Evolutionary conservation across 2,888 invertebrate genomes (phyloP), one percentile per base, ranked within the genome.

Genomic region (Plagiodera versicolora): DNA sequence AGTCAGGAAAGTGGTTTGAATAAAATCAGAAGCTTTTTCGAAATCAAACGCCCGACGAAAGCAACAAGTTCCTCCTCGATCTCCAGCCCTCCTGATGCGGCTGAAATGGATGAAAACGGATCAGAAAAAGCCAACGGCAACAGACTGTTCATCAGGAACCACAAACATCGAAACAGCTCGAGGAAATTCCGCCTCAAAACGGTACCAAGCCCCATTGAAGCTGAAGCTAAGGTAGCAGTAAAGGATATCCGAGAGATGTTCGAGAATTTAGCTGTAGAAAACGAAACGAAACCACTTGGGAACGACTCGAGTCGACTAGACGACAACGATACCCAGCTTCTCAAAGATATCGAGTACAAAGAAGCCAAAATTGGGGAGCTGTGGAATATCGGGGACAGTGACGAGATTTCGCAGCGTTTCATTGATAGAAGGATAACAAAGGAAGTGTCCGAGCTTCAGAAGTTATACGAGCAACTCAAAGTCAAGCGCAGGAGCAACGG

Each of bases 31-130:
- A 57, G 39, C 16, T 20, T 66, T 2, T 64, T 66, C 30, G 66
- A 63, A 24, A 63, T 66, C 24, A 60, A 60, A 19, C 48, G 66
- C 11, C 66, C 66, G 0, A 20, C 17, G 10, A 66, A 61, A 56
- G 45, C 53, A 2, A 48, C 56, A 11, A 58, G 39, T 46, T 52
- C 53, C 45, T 49, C 50, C 11, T 61, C 59, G 2, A 16, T 61
- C 18, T 54, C 59, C 1, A 3, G 39, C 14, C n/a, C 4, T 5
- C 6, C 24, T 24, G 6, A 6, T 9, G 58, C 55, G 39, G 30
- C 28, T 10, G 62, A 53, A 28, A 39, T 8, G 3, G 61, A 39
- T 30, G 32, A 18, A 14, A 53, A 55, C 10, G 58, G 62, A 6
- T 49, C 62, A 10, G 57, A 57, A 18, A 32, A 32, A 11, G 9